Evolutionary conservation across 2,113 vertebrate genomes (phyloP).

Genomic region (Climacteris rufus): DNA sequence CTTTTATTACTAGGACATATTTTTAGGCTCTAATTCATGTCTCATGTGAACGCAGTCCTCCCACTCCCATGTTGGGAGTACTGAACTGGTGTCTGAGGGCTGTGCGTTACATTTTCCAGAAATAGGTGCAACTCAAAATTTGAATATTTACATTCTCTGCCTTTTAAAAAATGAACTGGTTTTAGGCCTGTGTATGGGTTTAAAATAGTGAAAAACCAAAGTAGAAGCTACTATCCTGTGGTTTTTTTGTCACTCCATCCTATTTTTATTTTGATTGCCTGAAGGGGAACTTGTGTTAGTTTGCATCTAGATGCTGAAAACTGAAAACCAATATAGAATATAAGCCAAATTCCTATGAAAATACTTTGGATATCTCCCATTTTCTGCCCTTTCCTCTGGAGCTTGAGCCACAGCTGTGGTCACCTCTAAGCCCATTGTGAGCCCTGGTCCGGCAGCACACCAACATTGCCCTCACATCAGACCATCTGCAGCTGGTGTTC

Average conservation of each 20-base stretch:
- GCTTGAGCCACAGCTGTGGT: not conserved
- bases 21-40: conserved; percentile 44
- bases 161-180: not conserved
- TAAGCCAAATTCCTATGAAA: not conserved
- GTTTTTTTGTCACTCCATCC: not conserved
- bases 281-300: not conserved
- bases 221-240: not conserved
- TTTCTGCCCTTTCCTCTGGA: not conserved
- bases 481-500: not conserved
- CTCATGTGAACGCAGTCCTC: not conserved
- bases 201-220: not conserved
- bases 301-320: not conserved
- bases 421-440: not conserved
- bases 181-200: not conserved
- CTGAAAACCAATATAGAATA: not conserved
- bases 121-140: not conserved
- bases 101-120: not conserved
- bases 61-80: not conserved
- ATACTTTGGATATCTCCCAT: not conserved
- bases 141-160: not conserved
- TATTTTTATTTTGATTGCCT: not conserved
- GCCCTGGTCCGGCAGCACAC: not conserved
- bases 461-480: accelerated
- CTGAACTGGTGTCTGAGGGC: conserved; percentile 7
- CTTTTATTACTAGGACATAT: conserved; percentile 21